Conservation (phyloP, 2,797 vertebrate species). For the Typhlichthys eigenmanni region DNA sequence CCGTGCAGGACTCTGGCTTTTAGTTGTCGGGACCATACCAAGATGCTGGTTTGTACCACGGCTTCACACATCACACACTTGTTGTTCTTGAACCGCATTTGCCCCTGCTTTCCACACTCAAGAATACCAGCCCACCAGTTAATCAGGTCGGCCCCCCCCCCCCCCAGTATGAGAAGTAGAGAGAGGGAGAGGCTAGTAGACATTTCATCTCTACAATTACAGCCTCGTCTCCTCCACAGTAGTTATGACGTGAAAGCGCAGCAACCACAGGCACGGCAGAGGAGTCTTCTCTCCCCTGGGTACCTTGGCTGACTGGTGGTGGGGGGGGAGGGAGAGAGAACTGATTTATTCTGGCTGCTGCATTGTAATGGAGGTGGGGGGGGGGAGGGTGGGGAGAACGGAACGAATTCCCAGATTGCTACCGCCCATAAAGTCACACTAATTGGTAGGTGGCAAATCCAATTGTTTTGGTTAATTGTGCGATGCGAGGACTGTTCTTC, state of each 20-base stretch:
- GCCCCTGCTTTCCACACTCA: conserved; percentile 23
- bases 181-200: conserved; percentile 30
- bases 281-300: conserved; percentile 9
- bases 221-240: background rate
- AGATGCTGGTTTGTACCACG: conserved; percentile 12
- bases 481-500: conserved; percentile 29
- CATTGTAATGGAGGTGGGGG: conserved; percentile 10
- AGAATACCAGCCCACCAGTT: conserved; percentile 57
- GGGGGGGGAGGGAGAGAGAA: conserved; percentile 22
- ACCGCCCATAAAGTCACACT: conserved; percentile 26
- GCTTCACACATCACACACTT: conserved; percentile 8
- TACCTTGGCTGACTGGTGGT: conserved; percentile 24
- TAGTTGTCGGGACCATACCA: background rate
- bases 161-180: conserved; percentile 31
- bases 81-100: conserved; percentile 12
- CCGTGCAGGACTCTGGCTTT: background rate
- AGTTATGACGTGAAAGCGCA: conserved; percentile 4
- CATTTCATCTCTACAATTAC: conserved; percentile 17
- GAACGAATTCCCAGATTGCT: conserved; percentile 31
- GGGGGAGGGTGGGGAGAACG: conserved; percentile 1
- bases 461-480: conserved; percentile 29
- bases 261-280: conserved; percentile 10
- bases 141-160: conserved; percentile 37
- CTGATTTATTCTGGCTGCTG: conserved; percentile 40
- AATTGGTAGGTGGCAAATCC: conserved; percentile 38